These are phyloP conservation scores for Euphonia xanthogaster DNA, from an alignment of 2,797 vertebrate species.

Conservation along the genomic window DNA sequence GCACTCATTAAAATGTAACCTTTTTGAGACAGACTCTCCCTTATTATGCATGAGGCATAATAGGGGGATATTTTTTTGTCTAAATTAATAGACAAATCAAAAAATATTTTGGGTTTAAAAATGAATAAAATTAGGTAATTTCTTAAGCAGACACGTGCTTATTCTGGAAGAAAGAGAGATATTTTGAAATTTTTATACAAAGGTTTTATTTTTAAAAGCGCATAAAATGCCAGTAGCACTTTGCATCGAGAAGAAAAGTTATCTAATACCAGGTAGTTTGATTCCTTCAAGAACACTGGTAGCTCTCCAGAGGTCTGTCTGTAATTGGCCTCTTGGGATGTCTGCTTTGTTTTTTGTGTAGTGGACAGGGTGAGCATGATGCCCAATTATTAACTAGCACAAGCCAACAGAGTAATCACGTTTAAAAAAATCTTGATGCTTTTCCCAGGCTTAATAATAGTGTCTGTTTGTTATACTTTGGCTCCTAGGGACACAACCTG, in stretches of 20 bases:
- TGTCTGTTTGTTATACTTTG: background rate
- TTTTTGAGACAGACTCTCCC: conserved; percentile 31
- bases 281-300: background rate
- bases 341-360: background rate
- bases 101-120: background rate
- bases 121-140: background rate
- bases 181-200: background rate
- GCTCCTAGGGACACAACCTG: background rate
- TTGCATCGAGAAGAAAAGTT: background rate
- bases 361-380: background rate
- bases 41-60: conserved; percentile 26
- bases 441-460: background rate
- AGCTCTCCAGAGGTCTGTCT: background rate
- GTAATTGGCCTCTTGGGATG: background rate
- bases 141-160: background rate
- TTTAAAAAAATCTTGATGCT: background rate
- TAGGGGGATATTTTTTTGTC: conserved; percentile 16
- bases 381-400: background rate
- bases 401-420: background rate
- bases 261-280: background rate
- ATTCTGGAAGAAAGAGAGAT: background rate
- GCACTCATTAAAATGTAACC: conserved; percentile 49
- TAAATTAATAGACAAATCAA: conserved; percentile 16
- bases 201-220: background rate
- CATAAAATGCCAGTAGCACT: background rate